Evolutionary conservation across 2,113 vertebrate genomes (phyloP), one percentile per base, ranked within the genome.

Genomic region (Mirounga angustirostris): DNA sequence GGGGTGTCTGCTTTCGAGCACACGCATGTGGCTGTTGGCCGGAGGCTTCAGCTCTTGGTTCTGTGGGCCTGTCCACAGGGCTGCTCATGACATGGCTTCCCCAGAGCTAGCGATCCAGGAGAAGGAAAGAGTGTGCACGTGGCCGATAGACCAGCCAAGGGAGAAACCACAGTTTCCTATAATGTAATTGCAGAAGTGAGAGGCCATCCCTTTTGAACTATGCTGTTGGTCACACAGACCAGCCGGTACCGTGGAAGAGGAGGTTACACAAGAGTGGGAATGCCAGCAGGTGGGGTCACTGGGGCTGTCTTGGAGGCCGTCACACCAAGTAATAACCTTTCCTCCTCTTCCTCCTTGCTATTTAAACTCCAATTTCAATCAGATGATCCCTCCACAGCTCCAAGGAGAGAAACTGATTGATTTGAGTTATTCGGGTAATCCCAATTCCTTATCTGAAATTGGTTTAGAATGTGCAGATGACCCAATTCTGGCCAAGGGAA

Each of bases 261-360:
- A 4, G 12, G 16, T 16, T 0, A 1, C 36, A 0, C 30, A 0
- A 46, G 28, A 22, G 73, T 5, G 6, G n/a, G 61, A 21, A n/a
- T 4, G 21, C 43, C n/a, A 54, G 24, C 21, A 54, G 65, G n/a
- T 5, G 28, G 26, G 56, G 11, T 24, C 54, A 1, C 3, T 1
- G 54, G 28, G 63, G 26, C 33, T 56, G 9, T 12, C 43, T 46
- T 36, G 21, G 12, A 71, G 43, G 69, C 52, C 2, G 0, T 36
- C n/a, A n/a, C 36, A 4, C 33, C 18, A 21, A 1, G 4, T 15
- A 28, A 33, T 26, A 11, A 21, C 61, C 24, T 79, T 52, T 88
- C 40, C 30, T 65, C 30, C n/a, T 63, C 54, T 30, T 33, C 65
- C 15, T 69, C 24, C 40, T 50, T 36, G 58, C 24, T 82, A 40